Conservation (phyloP, 2,113 vertebrate genomes). For the Addax nasomaculatus region DNA sequence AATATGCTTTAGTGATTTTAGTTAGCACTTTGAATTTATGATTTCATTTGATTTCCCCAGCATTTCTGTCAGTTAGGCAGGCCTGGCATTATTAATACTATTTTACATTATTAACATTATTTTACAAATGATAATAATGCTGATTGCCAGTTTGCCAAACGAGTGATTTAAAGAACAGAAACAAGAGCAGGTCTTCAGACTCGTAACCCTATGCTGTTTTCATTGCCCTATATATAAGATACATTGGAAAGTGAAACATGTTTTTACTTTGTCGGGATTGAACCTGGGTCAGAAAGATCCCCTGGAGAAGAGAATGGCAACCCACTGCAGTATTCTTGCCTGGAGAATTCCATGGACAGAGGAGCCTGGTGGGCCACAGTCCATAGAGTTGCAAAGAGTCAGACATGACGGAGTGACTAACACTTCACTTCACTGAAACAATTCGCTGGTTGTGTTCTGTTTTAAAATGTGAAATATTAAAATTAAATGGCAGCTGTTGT, state of each 20-base stretch:
- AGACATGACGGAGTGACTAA: neutral
- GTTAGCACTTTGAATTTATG: neutral
- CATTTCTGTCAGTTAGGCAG: neutral
- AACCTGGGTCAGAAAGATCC: neutral
- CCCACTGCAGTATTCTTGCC: neutral
- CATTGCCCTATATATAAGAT: neutral
- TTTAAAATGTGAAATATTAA: neutral
- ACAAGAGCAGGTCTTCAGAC: neutral
- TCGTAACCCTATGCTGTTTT: neutral
- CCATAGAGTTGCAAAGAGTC: neutral
- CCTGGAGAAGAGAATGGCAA: neutral
- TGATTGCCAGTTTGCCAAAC: neutral
- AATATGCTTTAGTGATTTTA: neutral
- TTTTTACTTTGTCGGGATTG: neutral
- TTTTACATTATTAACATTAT: neutral
- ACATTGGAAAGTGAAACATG: neutral
- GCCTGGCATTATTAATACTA: neutral
- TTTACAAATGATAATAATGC: neutral
- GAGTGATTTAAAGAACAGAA: neutral
- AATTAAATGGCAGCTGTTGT: neutral
- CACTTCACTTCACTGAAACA: neutral
- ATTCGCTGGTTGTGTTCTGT: neutral
- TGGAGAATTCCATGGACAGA: neutral
- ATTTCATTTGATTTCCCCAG: conserved; percentile 3
- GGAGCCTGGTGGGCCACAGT: neutral